Base-by-base conservation (phyloP, 2,888 invertebrate species). In the Amblyjoppa fuscipennis region DNA sequence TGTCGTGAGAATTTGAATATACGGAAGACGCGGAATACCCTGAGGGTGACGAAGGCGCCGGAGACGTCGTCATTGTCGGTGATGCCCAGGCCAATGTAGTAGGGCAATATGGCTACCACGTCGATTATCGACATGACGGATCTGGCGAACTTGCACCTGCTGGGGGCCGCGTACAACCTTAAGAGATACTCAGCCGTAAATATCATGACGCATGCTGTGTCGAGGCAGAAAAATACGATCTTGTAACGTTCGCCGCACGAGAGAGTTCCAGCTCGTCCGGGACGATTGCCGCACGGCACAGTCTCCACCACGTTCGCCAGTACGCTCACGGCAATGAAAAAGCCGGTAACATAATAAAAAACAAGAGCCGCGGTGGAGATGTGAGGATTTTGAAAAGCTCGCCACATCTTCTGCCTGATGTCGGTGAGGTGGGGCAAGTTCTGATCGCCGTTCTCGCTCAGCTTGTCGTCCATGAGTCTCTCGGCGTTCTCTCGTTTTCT, bases 1-100 rank as follows among this genome's bases (percentile, higher is more conserved):
- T 99, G 99, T 90, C 99, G 97, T 88, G 99, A 99, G 95, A 99
- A 99, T 96, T 99, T 99, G 96, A 99, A 99, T 95, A 99, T 99
- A 94, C 99, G 97, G 96, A 99, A 99, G 92, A 99, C 99, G 91
- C 99, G 96, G 95, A 99, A 99, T 94, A 99, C 99, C 93, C 99
- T 96, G 91, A 99, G 96, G 89, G 99, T 99, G 90, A 99, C 99
- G 95, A 99, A 99, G 83, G 99, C 99, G 86, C 99, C 99, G 88
- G 99, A 99, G 86, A 99, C 99, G 95, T 99, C 99, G 94, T 99
- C 99, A 95, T 99, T 99, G 95, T 99, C 99, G 87, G 98, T 98
- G 93, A 99, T 98, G 90, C 98, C 98, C 91, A 99, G 96, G 64
- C 99, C 99, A 93, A 99, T 99, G 95, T 99, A 99, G 95, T 99